phyloP scores from a whole-genome alignment of 2,888 invertebrate species.

The Eupithecia abbreviata region DNA sequence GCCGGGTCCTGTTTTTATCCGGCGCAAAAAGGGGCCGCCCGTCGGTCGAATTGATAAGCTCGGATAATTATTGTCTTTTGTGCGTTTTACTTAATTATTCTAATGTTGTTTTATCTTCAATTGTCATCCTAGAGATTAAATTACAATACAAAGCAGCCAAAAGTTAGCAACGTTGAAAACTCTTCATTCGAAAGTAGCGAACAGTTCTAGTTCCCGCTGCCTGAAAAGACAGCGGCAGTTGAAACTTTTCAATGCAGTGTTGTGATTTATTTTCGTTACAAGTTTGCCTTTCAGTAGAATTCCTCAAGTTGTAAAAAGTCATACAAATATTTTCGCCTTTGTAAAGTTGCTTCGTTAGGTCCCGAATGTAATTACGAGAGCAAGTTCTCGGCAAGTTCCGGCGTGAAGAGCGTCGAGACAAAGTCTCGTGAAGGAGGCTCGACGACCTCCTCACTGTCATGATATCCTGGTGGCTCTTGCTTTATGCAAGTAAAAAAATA shows the following conservation, averaged over 20 bases:
- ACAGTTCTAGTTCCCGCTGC: neutral
- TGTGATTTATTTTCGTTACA: slow-evolving; percentile 9
- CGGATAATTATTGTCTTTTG: slow-evolving; percentile 37
- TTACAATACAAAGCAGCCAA: slow-evolving; percentile 1
- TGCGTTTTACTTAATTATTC: slow-evolving; percentile 26
- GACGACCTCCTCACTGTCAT: slow-evolving; percentile 27
- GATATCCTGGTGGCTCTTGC: slow-evolving; percentile 28
- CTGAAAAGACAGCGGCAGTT: slow-evolving; percentile 7
- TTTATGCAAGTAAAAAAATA: slow-evolving; percentile 13
- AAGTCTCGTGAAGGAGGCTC: slow-evolving; percentile 33
- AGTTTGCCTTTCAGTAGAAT: neutral
- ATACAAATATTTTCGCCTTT: slow-evolving; percentile 24
- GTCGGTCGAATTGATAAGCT: slow-evolving; percentile 36
- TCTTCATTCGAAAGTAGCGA: neutral
- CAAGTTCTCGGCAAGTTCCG: slow-evolving; percentile 10
- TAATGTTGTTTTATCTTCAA: slow-evolving; percentile 16
- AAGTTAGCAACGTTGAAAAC: neutral
- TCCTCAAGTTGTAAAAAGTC: slow-evolving; percentile 10
- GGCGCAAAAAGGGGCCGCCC: slow-evolving; percentile 24
- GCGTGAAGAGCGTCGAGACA: slow-evolving; percentile 24
- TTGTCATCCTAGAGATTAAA: neutral
- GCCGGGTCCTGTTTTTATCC: slow-evolving; percentile 34
- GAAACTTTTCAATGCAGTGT: slow-evolving; percentile 8
- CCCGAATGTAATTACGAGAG: slow-evolving; percentile 29
- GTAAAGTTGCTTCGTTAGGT: slow-evolving; percentile 34